Conservation (phyloP, 2,888 invertebrate genomes). For the Drosophila neonasuta region DNA sequence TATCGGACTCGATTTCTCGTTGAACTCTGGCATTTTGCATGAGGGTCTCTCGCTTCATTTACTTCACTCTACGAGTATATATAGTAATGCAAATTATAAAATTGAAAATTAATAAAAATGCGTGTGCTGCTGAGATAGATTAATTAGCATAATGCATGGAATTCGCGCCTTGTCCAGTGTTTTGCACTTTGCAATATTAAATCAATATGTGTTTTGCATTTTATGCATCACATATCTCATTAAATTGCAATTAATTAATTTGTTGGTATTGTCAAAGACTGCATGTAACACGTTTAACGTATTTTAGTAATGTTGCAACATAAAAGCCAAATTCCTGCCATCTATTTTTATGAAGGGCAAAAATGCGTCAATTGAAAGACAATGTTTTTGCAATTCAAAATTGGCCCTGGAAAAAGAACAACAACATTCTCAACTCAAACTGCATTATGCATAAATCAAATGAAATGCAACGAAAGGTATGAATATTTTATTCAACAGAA, state of each 20-base stretch:
- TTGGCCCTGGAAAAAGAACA: background rate
- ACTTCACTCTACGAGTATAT: too few relatives aligned
- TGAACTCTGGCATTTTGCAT: constrained; percentile 51
- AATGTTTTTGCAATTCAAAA: constrained; percentile 26
- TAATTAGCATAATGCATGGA: constrained; percentile 35
- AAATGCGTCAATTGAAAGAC: constrained; percentile 31
- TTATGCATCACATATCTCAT: constrained; percentile 30
- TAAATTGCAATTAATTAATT: constrained; percentile 56
- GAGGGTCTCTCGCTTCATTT: constrained; percentile 3
- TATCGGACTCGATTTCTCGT: background rate
- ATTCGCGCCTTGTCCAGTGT: constrained; percentile 14
- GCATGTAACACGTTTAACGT: constrained; percentile 19
- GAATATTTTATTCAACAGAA: constrained; percentile 32
- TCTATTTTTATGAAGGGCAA: background rate
- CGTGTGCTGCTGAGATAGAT: constrained; percentile 8
- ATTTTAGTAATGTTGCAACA: constrained; percentile 35
- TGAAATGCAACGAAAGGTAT: constrained; percentile 13
- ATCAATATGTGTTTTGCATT: constrained; percentile 25
- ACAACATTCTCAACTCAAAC: constrained; percentile 7
- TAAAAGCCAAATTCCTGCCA: constrained; percentile 14
- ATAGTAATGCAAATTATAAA: constrained; percentile 1
- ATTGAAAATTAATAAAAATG: constrained; percentile 8
- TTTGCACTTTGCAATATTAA: constrained; percentile 20
- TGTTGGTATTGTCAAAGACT: constrained; percentile 29
- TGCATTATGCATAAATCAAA: constrained; percentile 34